phyloP scores from a whole-genome alignment of 1,140 invertebrate genomes.

The Cotesia chilonis region DNA sequence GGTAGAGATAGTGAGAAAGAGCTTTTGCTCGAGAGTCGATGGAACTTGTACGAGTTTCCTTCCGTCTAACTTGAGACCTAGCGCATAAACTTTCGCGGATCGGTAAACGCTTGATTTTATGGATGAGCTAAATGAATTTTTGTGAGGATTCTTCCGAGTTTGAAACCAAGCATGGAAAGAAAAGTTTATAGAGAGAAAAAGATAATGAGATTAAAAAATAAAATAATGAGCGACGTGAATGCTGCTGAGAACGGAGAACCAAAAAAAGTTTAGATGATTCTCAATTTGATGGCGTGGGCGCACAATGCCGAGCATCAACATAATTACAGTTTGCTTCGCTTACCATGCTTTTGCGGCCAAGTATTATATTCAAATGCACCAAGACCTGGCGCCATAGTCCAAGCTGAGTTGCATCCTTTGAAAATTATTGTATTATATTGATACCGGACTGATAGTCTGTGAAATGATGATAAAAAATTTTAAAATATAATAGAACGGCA shows the following conservation, averaged over 20 bases:
- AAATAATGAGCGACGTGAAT: neutral
- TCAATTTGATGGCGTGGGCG: conserved; percentile 42
- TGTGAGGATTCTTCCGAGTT: no score
- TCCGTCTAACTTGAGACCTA: conserved; percentile 6
- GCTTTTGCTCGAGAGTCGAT: neutral
- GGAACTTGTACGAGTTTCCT: conserved; percentile 22
- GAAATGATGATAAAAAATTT: neutral
- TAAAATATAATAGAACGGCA: no score
- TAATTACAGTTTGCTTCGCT: conserved; percentile 61
- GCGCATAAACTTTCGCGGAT: conserved; percentile 30
- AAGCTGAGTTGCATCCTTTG: conserved; percentile 45
- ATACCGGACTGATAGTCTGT: neutral
- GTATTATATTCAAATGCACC: conserved; percentile 63
- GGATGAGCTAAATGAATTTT: conserved; percentile 2
- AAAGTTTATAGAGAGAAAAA: no score
- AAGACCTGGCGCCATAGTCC: conserved; percentile 52
- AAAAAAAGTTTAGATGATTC: conserved; percentile 17
- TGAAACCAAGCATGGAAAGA: no score
- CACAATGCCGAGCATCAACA: conserved; percentile 57
- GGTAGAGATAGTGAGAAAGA: conserved; percentile 17
- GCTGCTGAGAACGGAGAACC: neutral
- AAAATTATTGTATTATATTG: conserved; percentile 2
- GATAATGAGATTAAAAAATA: neutral
- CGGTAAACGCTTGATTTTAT: neutral
- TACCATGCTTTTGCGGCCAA: conserved; percentile 48